Evolutionary conservation across 1,140 invertebrate genomes (phyloP).

Genomic region (Drosophila obscura): DNA sequence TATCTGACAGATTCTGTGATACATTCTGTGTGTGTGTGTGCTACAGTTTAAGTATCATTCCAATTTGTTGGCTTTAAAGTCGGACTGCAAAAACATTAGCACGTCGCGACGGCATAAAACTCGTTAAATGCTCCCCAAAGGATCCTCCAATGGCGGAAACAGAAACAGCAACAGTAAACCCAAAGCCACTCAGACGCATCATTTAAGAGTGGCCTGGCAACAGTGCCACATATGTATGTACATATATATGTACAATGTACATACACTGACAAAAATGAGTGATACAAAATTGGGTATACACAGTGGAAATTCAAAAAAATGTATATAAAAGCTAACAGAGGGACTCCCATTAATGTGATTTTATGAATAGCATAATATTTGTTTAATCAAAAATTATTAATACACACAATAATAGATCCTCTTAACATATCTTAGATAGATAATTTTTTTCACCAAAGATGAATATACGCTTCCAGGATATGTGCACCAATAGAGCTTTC

Average conservation of each 20-base stretch:
- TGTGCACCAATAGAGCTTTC: no score
- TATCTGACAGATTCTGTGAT: slow-evolving; percentile 32
- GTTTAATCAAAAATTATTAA: no score
- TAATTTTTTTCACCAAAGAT: no score
- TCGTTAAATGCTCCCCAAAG: slow-evolving; percentile 60
- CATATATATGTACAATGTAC: no score
- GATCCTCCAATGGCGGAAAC: slow-evolving; percentile 2
- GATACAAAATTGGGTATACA: no score
- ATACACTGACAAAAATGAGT: slow-evolving; percentile 2
- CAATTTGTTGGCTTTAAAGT: slow-evolving; percentile 23
- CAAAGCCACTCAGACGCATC: slow-evolving; percentile 35
- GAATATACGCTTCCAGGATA: no score
- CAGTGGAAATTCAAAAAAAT: no score
- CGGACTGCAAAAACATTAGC: slow-evolving; percentile 54
- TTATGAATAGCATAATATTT: no score
- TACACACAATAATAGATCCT: no score
- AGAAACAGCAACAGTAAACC: slow-evolving; percentile 9
- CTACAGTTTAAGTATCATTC: slow-evolving; percentile 17
- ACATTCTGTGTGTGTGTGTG: background rate
- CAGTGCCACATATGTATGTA: slow-evolving; percentile 7
- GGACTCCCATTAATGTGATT: no score
- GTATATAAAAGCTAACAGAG: no score
- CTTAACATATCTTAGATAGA: no score
- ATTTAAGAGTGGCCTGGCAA: slow-evolving; percentile 44
- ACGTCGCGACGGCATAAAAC: slow-evolving; percentile 67